Base-by-base conservation (phyloP, 2,797 vertebrate genomes). In the Lophotriccus pileatus region DNA sequence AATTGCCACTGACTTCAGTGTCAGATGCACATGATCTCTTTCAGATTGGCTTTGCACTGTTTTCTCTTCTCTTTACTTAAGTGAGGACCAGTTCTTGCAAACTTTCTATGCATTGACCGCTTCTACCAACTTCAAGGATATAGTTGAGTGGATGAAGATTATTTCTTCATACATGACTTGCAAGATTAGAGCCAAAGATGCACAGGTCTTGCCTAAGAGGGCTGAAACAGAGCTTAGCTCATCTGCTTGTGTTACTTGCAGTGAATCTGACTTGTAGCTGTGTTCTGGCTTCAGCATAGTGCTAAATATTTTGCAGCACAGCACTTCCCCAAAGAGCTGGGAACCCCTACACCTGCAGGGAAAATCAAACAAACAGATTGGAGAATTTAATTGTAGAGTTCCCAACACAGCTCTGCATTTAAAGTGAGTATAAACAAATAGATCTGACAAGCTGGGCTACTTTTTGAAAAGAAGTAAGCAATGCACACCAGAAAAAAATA, bases 371-470 rank as follows among this genome's bases (percentile, higher is more conserved):
- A 91, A 78, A 88, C 53, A 86, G 50, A 58, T 7, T 27, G 43
- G n/a, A 47, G 62, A 87, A 88, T 85, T 86, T 79, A 73, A 77
- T 14, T 83, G 72, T 53, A 21, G 75, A 55, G 68, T 58, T 95
- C 53, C 73, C 53, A 7, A 72, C 58, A 59, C 9, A 87, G 47
- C 34, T 78, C 76, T 92, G 62, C 59, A 78, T 89, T 84, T 78
- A 67, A 86, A 92, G 73, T 60, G 12, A 84, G 39, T 86, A 56
- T 56, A 86, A 96, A 72, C 58, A 93, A 95, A 90, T 27, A 69
- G 50, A 59, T 74, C 22, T 67, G 63, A 69, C 39, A 82, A 70
- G 36, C 27, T 74, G 37, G 59, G 36, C 43, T 79, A 39, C 79
- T 90, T 81, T 58, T 81, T 58, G 69, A 81, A 58, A 81, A 83